Evolutionary conservation across 2,888 invertebrate genomes (phyloP).

Genomic region (Stenoptilia bipunctidactyla): DNA sequence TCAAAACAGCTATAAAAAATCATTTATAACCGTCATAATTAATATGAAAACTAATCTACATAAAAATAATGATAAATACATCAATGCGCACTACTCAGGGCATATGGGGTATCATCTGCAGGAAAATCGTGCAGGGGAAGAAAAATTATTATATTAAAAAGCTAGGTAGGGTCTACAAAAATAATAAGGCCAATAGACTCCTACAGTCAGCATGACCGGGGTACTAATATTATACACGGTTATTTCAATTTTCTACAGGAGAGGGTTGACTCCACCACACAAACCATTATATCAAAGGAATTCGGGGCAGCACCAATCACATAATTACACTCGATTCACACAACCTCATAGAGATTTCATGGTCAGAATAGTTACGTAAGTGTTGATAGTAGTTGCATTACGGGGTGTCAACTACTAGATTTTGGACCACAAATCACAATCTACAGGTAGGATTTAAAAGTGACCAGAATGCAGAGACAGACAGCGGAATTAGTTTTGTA

Average conservation of each 20-base stretch:
- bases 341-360: constrained; percentile 47
- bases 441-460: no score
- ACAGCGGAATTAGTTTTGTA: no score
- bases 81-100: no score
- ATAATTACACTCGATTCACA: constrained; percentile 48
- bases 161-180: not conserved
- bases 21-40: not conserved
- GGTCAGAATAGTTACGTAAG: no score
- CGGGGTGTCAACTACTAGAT: no score
- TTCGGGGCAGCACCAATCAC: constrained; percentile 70
- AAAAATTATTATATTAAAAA: constrained; percentile 18
- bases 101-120: constrained; percentile 2
- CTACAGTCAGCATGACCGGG: constrained; percentile 41
- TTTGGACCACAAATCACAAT: no score
- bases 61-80: not conserved
- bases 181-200: constrained; percentile 34
- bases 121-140: constrained; percentile 32
- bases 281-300: constrained; percentile 37
- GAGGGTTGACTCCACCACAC: constrained; percentile 39
- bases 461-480: no score
- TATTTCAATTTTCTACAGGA: constrained; percentile 37
- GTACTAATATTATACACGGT: constrained; percentile 27
- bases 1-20: constrained; percentile 21
- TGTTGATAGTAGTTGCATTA: no score
- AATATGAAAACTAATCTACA: not conserved